Evolutionary conservation across 2,888 invertebrate genomes (phyloP), one percentile per base, ranked within the genome.

Genomic region (Dryadula phaetusa): DNA sequence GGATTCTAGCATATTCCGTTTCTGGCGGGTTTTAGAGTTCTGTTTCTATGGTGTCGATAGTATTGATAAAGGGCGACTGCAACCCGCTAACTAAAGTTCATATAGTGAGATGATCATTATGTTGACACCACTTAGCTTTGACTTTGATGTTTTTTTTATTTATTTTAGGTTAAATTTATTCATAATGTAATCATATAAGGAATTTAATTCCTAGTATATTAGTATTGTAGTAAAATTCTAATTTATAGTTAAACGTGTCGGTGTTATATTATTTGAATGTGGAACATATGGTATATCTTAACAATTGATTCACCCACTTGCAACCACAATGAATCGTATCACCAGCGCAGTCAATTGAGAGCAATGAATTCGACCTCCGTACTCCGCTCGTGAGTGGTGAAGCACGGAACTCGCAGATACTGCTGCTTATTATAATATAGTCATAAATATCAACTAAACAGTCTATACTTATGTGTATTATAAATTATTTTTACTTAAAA

Each of bases 361-460:
- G 75, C 86, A 88, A 89, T 89, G 84, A 80, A 87, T 86, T 81
- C 79, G 88, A 88, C 88, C 90, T 88, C 87, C 62, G 56, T 40
- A 56, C 56, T 40, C 22, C 40, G 56, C 37, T 20, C 56, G 56
- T 56, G 22, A 56, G 22, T 56, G 22, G 56, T 40, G 40, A 16
- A 52, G 52, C 52, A 18, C 56, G 22, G 22, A 56, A 40, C 56
- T 56, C 22, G 56, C 40, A 10, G n/a, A 22, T 66, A 42, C 60
- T 14, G 58, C 42, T 60, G 49, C 40, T 56, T 40, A 22, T 56
- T 5, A 25, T 40, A 37, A 40, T 40, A 40, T 4, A 16, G 1
- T 8, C 8, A 49, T n/a, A 25, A n/a, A 49, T 49, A 25, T 20
- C 3, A 10, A 46, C 46, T 46, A n/a, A 16, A 44, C 16, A 6